phyloP scores from a whole-genome alignment of 1,140 invertebrate genomes.

The Meloidogyne floridensis region DNA sequence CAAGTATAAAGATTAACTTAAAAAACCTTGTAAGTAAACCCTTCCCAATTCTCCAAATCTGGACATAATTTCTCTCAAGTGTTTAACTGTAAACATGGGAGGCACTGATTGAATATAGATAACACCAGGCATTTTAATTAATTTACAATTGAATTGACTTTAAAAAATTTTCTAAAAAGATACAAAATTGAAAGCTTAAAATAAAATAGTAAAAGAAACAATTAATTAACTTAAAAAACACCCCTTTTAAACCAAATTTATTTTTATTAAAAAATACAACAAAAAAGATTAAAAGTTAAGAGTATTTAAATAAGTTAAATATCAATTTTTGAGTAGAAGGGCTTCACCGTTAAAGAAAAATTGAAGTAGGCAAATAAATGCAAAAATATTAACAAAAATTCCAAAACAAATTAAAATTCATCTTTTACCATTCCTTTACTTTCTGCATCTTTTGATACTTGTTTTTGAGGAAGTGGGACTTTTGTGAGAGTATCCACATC shows the following conservation, averaged over 20 bases:
- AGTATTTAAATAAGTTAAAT: background rate
- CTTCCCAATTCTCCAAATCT: slow-evolving; percentile 62
- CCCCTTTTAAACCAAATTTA: too few species aligned
- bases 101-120: slow-evolving; percentile 65
- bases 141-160: too few species aligned
- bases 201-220: too few species aligned
- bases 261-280: too few species aligned
- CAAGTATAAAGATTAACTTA: too few species aligned
- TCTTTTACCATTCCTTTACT: background rate
- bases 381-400: background rate
- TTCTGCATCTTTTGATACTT: slow-evolving; percentile 4
- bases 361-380: background rate
- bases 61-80: slow-evolving; percentile 53
- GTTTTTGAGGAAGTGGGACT: slow-evolving; percentile 13
- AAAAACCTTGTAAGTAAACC: slow-evolving; percentile 62
- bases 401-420: background rate
- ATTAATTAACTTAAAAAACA: too few species aligned
- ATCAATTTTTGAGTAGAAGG: background rate
- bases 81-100: slow-evolving; percentile 58
- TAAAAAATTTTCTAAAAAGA: too few species aligned
- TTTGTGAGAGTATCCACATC: slow-evolving; percentile 34
- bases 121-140: slow-evolving; percentile 48
- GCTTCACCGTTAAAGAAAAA: background rate
- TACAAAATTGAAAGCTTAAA: too few species aligned
- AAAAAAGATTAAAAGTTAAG: too few species aligned